Evolutionary conservation across 2,888 invertebrate species (phyloP), one percentile per base, ranked within the genome.

Genomic region (Pyrrhosoma nymphula): DNA sequence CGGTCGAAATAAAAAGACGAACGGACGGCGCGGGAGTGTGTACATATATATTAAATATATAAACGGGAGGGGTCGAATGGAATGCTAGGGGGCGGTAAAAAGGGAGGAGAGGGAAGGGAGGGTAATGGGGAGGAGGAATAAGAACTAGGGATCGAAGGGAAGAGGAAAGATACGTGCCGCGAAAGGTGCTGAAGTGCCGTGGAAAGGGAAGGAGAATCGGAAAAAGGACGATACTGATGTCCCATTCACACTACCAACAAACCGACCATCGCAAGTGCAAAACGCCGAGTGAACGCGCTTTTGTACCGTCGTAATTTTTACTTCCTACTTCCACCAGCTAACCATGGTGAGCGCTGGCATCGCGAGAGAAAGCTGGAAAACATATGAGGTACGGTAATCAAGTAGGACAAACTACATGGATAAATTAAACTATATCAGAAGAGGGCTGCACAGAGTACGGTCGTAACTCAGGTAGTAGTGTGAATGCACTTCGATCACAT

Each of bases 1-100:
- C 93, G 93, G 93, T 47, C 55, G 93, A 93, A 75, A 93, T 75
- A 93, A 75, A 60, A 93, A 93, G 75, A n/a, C 60, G 90, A 90
- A 90, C 90, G 90, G 30, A 69, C 69, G 69, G 69, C 47, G 82
- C 82, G 82, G 35, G 82, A 14, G 35, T 35, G 26, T 82, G 26
- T 82, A 60, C 12, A 60, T 60, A 60, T 60, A 60, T 20, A 20
- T 60, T 60, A 16, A 4, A 47, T 47, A 47, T 47, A 47, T 47
- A 47, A 47, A 47, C 8, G 47, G 47, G 47, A 47, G n/a, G 69
- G 69, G 69, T n/a, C 16, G 35, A n/a, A 35, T 82, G 75, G 93
- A 93, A 93, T 89, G n/a, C 82, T 35, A 56, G n/a, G 6, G 47
- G 39, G 39, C 23, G 88, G 88, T 88, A 26, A 6, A 56, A 55